Percentiles rank a stretch among this genome's conserved stretches.
phyloP scores from a whole-genome alignment of 2,797 vertebrate species.

The Rostrhamus sociabilis region DNA sequence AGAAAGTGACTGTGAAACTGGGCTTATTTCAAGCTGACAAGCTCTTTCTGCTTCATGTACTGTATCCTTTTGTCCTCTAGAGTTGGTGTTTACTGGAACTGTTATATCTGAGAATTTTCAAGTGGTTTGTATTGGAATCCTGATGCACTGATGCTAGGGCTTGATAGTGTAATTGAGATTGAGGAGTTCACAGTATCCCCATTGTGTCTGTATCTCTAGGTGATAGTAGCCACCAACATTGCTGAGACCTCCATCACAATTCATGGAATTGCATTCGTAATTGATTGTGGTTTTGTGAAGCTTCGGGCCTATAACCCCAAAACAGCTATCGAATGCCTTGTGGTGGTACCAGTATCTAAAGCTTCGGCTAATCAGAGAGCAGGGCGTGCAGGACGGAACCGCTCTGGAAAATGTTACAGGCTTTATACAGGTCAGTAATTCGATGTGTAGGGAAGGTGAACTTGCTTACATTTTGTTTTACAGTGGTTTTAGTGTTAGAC shows the following conservation, averaged over 20 bases:
- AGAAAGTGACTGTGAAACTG: not conserved
- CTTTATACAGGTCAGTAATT: conserved; percentile 89
- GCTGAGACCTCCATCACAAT: conserved; percentile 98
- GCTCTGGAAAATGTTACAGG: conserved; percentile 93
- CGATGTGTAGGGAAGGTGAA: not conserved
- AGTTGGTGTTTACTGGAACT: not conserved
- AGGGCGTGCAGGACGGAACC: conserved; percentile 90
- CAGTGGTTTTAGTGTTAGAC: fast-evolving
- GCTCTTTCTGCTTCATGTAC: not conserved
- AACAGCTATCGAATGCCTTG: conserved; percentile 92
- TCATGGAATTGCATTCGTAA: conserved; percentile 89
- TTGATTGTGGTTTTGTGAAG: conserved; percentile 97
- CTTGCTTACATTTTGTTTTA: not conserved
- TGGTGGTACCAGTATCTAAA: conserved; percentile 95
- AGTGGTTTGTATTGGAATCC: not conserved
- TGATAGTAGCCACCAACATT: conserved; percentile 95
- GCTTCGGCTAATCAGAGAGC: conserved; percentile 95
- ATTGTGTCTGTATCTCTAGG: conserved; percentile 69
- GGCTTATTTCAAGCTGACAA: not conserved
- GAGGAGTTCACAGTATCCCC: not conserved
- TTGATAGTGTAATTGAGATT: not conserved
- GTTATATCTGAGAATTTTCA: not conserved
- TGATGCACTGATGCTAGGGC: not conserved
- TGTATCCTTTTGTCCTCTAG: not conserved
- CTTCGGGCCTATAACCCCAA: conserved; percentile 93